phyloP scores from a whole-genome alignment of 2,888 invertebrate species.

The Dorcus parallelipipedus region DNA sequence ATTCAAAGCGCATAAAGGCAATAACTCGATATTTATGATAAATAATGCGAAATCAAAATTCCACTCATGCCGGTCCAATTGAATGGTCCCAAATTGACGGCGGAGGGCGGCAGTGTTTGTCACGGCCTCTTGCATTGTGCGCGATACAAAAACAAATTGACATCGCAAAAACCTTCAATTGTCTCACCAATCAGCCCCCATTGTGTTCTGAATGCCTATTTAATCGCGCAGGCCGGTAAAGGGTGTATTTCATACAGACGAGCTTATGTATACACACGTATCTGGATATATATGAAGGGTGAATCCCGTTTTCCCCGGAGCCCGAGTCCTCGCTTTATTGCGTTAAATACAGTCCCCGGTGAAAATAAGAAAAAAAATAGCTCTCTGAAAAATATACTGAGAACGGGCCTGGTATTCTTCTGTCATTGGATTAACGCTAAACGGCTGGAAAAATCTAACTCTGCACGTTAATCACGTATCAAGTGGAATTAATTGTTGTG shows the following conservation, averaged over 20 bases:
- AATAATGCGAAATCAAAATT: slow-evolving; percentile 48
- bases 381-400: too few species aligned
- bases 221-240: slow-evolving; percentile 41
- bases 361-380: too few species aligned
- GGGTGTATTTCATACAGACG: slow-evolving; percentile 33
- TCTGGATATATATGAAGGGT: slow-evolving; percentile 6
- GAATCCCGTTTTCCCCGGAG: slow-evolving; percentile 11
- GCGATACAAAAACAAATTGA: slow-evolving; percentile 50
- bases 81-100: slow-evolving; percentile 48
- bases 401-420: too few species aligned
- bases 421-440: too few species aligned
- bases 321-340: too few species aligned
- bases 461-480: too few species aligned
- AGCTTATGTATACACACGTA: slow-evolving; percentile 17
- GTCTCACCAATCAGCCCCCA: slow-evolving; percentile 50
- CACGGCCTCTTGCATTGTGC: slow-evolving; percentile 45
- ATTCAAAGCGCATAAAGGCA: slow-evolving; percentile 28
- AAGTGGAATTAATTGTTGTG: too few species aligned
- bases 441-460: too few species aligned
- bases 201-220: slow-evolving; percentile 47
- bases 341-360: too few species aligned
- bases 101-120: slow-evolving; percentile 44
- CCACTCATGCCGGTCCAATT: slow-evolving; percentile 42
- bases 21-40: slow-evolving; percentile 39
- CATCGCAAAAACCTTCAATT: slow-evolving; percentile 50